Evolutionary conservation across 2,797 vertebrate species (phyloP).

Genomic region (Poecilia wingei): DNA sequence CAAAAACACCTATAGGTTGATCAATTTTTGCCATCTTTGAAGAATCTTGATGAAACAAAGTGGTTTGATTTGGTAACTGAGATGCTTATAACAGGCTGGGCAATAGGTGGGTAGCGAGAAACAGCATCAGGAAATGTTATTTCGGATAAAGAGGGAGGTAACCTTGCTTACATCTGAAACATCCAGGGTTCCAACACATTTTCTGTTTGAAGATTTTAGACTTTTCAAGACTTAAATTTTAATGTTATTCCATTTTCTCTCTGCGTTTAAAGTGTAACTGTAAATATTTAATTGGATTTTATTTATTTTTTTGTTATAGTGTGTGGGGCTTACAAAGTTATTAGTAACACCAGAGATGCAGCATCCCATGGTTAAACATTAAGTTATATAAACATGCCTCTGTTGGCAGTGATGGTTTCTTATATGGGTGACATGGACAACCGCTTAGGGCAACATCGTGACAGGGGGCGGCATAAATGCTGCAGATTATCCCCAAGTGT

Average conservation of each 20-base stretch:
- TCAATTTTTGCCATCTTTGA: not conserved
- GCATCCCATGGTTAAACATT: not conserved
- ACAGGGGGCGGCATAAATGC: too few species aligned
- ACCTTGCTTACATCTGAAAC: not conserved
- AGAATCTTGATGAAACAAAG: not conserved
- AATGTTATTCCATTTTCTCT: not conserved
- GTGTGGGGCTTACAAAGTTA: not conserved
- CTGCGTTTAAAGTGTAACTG: not conserved
- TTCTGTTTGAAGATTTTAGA: not conserved
- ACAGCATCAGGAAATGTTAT: slow-evolving; percentile 4
- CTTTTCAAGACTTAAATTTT: not conserved
- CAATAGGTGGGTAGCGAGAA: slow-evolving; percentile 2
- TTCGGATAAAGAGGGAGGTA: slow-evolving; percentile 5
- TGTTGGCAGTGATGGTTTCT: not conserved
- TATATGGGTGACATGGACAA: too few species aligned
- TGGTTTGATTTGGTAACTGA: slow-evolving; percentile 43
- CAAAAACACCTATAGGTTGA: slow-evolving; percentile 23
- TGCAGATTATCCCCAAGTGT: not conserved
- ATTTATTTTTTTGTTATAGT: not conserved
- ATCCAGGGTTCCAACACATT: not conserved
- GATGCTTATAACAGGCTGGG: slow-evolving; percentile 19
- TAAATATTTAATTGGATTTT: not conserved
- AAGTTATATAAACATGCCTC: not conserved
- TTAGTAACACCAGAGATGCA: not conserved
- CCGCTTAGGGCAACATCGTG: too few species aligned